These are phyloP conservation scores for Melanerpes aurifrons DNA, from an alignment of 2,113 vertebrate species.

Conservation along the genomic window DNA sequence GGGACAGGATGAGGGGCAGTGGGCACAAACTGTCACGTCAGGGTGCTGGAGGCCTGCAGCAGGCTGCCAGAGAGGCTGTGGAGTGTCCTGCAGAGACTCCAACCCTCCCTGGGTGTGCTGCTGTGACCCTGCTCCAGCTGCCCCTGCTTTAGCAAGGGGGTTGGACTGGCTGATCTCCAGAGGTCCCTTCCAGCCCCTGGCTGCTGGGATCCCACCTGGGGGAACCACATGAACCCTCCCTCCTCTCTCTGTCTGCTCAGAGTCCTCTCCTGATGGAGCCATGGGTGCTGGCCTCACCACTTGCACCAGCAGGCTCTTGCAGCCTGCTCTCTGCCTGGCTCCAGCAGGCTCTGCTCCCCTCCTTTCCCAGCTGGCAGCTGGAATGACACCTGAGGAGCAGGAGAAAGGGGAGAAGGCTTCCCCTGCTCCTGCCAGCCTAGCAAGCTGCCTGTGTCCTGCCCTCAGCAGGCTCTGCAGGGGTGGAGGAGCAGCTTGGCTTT, in stretches of 20 bases:
- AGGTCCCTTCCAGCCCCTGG: too few species aligned
- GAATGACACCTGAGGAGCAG: conserved; percentile 33
- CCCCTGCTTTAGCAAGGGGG: too few species aligned
- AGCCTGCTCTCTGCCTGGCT: not conserved
- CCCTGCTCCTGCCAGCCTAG: not conserved
- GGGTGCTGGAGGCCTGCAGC: too few species aligned
- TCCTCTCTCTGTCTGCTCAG: not conserved
- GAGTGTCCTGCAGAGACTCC: too few species aligned
- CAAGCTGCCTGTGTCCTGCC: not conserved
- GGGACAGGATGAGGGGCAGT: too few species aligned
- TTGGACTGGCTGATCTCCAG: too few species aligned
- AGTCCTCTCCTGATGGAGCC: not conserved
- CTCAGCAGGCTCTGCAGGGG: conserved; percentile 20
- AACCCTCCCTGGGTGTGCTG: too few species aligned
- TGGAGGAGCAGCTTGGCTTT: conserved; percentile 11
- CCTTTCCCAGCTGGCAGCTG: conserved; percentile 4
- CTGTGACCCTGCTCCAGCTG: too few species aligned
- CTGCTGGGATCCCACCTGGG: not conserved
- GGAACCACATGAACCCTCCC: accelerated
- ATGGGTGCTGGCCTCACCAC: accelerated
- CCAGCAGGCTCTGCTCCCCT: not conserved
- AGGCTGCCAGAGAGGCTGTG: too few species aligned
- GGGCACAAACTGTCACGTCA: too few species aligned
- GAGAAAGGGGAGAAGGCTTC: not conserved
- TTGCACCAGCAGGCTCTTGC: not conserved